These are phyloP conservation scores for Galeopsomyia nigrocyanea DNA, from an alignment of 2,888 invertebrate species.

Conservation along the genomic window DNA sequence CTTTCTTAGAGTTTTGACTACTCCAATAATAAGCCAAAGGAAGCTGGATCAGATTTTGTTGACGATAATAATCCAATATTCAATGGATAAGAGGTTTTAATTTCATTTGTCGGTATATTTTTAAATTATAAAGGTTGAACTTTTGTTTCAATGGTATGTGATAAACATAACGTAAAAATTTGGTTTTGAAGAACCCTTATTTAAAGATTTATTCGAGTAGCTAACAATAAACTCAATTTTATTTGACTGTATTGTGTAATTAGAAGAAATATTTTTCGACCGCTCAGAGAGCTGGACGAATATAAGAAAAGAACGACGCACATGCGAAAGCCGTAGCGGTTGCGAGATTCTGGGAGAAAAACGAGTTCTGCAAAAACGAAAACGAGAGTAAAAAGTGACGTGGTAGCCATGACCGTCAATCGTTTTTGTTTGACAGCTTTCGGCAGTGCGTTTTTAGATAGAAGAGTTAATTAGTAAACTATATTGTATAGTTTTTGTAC, in stretches of 20 bases:
- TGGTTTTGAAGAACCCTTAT: background rate
- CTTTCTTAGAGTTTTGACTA: constrained; percentile 1
- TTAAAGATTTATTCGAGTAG: too few relatives aligned
- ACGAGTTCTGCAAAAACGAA: constrained; percentile 11
- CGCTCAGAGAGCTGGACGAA: background rate
- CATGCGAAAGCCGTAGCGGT: background rate
- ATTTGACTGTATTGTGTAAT: background rate
- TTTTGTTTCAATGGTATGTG: background rate
- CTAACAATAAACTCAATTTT: too few relatives aligned
- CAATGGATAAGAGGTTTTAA: background rate
- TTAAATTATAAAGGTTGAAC: too few relatives aligned
- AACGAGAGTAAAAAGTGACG: background rate
- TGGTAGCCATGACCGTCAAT: background rate
- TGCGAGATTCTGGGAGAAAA: constrained; percentile 6
- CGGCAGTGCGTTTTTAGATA: constrained; percentile 14
- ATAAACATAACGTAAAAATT: background rate
- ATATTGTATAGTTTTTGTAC: constrained; percentile 21
- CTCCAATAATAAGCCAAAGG: background rate
- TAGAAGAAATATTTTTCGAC: constrained; percentile 16
- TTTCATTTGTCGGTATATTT: background rate
- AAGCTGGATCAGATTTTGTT: background rate
- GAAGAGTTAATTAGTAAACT: background rate
- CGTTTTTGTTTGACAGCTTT: background rate
- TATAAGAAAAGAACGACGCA: constrained; percentile 4
- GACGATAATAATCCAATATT: background rate